phyloP scores from a whole-genome alignment of 2,113 vertebrate genomes.

The Trogon surrucura region DNA sequence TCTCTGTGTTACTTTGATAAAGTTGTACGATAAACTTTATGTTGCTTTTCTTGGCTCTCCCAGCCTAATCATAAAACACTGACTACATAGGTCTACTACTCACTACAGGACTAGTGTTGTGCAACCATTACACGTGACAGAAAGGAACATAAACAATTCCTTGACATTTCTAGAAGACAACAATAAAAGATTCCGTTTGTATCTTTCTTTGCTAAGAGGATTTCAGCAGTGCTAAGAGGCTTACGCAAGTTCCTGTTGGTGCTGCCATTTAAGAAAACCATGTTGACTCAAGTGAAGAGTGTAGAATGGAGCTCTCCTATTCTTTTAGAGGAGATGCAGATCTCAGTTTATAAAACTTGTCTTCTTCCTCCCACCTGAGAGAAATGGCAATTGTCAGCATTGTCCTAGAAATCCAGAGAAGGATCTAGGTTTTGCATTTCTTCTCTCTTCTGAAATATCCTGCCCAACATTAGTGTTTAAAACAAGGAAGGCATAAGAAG shows the following conservation, averaged over 20 bases:
- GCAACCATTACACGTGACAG: background rate
- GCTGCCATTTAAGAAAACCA: background rate
- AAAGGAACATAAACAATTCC: background rate
- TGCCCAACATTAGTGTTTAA: background rate
- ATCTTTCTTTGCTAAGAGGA: background rate
- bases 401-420: background rate
- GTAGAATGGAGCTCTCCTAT: background rate
- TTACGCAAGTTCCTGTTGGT: background rate
- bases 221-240: background rate
- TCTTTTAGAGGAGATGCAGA: background rate
- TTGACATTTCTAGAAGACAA: background rate
- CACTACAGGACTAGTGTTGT: background rate
- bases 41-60: conserved; percentile 33
- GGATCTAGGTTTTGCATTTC: background rate
- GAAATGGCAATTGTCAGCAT: background rate
- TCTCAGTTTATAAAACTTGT: background rate
- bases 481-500: background rate
- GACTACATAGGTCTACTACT: background rate
- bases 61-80: background rate
- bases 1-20: conserved; percentile 1
- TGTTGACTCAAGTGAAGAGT: background rate
- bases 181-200: background rate
- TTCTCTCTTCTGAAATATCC: background rate
- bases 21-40: background rate
- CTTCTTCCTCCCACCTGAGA: background rate